Conservation (phyloP, 2,113 vertebrate genomes). For the Sula dactylatra region DNA sequence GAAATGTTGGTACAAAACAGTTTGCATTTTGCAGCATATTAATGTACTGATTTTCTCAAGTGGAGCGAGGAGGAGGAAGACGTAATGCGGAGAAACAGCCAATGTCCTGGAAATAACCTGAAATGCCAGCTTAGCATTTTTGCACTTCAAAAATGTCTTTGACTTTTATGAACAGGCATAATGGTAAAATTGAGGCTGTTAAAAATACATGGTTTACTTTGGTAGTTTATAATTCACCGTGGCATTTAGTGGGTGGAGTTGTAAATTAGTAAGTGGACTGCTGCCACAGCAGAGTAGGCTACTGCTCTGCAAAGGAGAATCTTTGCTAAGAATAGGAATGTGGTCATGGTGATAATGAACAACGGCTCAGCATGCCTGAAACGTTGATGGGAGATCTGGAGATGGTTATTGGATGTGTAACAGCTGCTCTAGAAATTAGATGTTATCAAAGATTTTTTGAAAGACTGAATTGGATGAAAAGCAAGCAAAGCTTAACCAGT, state of each 20-base stretch:
- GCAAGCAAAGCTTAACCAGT: not conserved
- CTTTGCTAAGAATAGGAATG: slow-evolving; percentile 76
- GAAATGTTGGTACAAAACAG: not conserved
- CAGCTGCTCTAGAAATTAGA: slow-evolving; percentile 66
- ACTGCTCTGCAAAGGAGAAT: slow-evolving; percentile 53
- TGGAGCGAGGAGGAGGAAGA: not conserved
- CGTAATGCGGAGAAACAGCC: not conserved
- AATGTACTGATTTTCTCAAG: not conserved
- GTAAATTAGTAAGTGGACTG: slow-evolving; percentile 74
- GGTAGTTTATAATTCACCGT: slow-evolving; percentile 77
- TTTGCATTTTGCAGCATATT: not conserved
- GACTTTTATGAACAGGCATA: slow-evolving; percentile 42
- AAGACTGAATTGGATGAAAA: slow-evolving; percentile 30
- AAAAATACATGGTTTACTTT: slow-evolving; percentile 78
- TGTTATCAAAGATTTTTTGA: slow-evolving; percentile 51
- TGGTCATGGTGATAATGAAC: slow-evolving; percentile 75
- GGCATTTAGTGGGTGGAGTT: slow-evolving; percentile 73
- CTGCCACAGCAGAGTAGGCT: slow-evolving; percentile 59
- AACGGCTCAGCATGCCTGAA: slow-evolving; percentile 57
- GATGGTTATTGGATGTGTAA: slow-evolving; percentile 54
- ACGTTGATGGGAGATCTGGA: slow-evolving; percentile 51
- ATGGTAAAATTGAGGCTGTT: slow-evolving; percentile 77
- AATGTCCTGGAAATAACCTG: slow-evolving; percentile 52
- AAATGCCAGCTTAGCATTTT: slow-evolving; percentile 71
- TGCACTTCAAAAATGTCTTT: slow-evolving; percentile 41